phyloP scores from a whole-genome alignment of 2,113 vertebrate genomes.

The Euleptes europaea region DNA sequence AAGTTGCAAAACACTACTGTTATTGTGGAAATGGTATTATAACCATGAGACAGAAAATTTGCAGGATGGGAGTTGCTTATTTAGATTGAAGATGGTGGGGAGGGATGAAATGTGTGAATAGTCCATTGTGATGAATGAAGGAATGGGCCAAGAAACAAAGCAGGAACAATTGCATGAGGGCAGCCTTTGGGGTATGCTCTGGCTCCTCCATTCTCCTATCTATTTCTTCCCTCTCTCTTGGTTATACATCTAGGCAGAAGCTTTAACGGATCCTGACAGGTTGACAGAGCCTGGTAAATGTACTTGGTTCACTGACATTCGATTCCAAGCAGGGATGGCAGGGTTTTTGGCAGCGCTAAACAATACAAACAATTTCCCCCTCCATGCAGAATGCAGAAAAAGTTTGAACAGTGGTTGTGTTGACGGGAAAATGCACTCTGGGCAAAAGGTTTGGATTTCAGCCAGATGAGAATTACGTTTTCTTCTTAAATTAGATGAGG shows the following conservation, averaged over 20 bases:
- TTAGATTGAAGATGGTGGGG: no score
- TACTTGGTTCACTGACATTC: background rate
- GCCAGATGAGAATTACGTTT: background rate
- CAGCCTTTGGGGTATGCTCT: background rate
- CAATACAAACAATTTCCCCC: background rate
- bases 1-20: fast-evolving
- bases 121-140: background rate
- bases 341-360: fast-evolving
- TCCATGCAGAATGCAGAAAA: background rate
- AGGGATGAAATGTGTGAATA: fast-evolving
- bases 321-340: background rate
- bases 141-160: background rate
- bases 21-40: fast-evolving
- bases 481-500: background rate
- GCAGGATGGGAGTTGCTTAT: fast-evolving
- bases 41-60: fast-evolving
- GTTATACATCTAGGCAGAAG: background rate
- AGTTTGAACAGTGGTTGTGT: background rate
- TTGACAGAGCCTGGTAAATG: slow-evolving; percentile 18
- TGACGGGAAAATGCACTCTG: background rate
- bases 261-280: slow-evolving; percentile 12
- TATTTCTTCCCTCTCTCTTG: background rate
- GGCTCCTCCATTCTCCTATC: background rate
- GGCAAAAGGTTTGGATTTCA: slow-evolving; percentile 15
- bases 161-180: fast-evolving